phyloP scores from a whole-genome alignment of 2,113 vertebrate species.

The Neoarius graeffei region DNA sequence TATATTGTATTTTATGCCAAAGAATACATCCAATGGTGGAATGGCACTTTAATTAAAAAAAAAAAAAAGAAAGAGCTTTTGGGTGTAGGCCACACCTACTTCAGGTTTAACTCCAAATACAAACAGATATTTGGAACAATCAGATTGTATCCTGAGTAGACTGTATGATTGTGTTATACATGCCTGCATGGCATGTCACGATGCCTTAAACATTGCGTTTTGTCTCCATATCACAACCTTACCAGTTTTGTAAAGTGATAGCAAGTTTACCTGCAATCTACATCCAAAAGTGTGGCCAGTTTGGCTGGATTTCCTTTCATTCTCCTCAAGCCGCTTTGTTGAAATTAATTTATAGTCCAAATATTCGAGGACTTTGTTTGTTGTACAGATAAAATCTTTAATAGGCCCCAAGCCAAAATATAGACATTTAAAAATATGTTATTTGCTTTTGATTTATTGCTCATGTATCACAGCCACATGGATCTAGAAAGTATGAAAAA shows the following conservation, averaged over 20 bases:
- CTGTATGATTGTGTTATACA: neutral
- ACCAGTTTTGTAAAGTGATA: too few relatives aligned
- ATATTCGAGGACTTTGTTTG: constrained; percentile 8
- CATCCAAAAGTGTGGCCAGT: neutral
- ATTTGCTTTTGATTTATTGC: constrained; percentile 30
- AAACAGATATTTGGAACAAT: neutral
- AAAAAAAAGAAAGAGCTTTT: neutral
- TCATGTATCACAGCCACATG: neutral
- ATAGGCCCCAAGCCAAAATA: constrained; percentile 9
- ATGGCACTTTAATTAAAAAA: too few relatives aligned
- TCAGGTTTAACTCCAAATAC: neutral
- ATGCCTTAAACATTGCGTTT: neutral
- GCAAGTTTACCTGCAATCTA: neutral
- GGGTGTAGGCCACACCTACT: neutral
- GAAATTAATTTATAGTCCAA: neutral
- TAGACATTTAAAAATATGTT: constrained; percentile 25
- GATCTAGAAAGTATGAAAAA: constrained; percentile 19
- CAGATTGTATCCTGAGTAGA: neutral
- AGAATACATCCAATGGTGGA: too few relatives aligned
- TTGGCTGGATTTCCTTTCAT: neutral
- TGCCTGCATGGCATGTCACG: neutral
- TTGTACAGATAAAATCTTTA: constrained; percentile 36
- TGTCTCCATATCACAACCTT: neutral
- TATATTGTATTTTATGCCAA: too few relatives aligned
- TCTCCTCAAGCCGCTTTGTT: neutral